Base-by-base conservation (phyloP, 2,888 invertebrate genomes). In the Ennomos quercinarius region DNA sequence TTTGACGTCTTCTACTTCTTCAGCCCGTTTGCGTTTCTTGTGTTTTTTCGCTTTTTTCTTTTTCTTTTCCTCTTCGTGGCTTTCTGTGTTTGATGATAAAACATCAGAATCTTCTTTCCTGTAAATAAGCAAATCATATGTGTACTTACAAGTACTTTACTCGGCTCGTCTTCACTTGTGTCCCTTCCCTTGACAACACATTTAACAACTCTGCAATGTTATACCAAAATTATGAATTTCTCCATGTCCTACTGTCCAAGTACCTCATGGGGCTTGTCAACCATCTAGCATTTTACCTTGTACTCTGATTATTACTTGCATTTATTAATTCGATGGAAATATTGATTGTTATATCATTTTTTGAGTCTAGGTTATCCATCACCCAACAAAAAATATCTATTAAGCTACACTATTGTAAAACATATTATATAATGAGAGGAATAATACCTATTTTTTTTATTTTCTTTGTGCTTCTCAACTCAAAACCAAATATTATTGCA, bases 11-110 rank as follows among this genome's bases (percentile, higher is more conserved):
- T 86, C 80, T 27, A 27, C 27, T 61, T 94, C 94, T 17, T 93
- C 71, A 67, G 94, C 94, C 70, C 94, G 94, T 77, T 95, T 96
- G 70, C 95, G 95, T 83, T 96, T 96, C 79, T 95, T 95, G 72
- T 95, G 93, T 68, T 94, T 94, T 70, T 94, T 94, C 40, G 78
- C 81, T 65, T 93, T 94, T 72, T 94, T 94, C 67, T 87, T 93
- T 67, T 91, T 94, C 67, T 84, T 91, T 42, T 87, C 87, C n/a
- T 87, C 85, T 13, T 86, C 84, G 43, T 77, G 48, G 40, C 64
- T 70, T 9, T 76, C 80, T 9, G 74, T 35, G 52, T 40, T 40
- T n/a, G 57, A 40, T 5, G 55, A 48, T 11, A 49, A 6, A 27
- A 27, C 0, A 38, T 64, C 61, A 0, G 63, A 55, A 10, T 57